phyloP scores from a whole-genome alignment of 37 sponge, comb jelly and placozoan species.

The Beroe ovata region DNA sequence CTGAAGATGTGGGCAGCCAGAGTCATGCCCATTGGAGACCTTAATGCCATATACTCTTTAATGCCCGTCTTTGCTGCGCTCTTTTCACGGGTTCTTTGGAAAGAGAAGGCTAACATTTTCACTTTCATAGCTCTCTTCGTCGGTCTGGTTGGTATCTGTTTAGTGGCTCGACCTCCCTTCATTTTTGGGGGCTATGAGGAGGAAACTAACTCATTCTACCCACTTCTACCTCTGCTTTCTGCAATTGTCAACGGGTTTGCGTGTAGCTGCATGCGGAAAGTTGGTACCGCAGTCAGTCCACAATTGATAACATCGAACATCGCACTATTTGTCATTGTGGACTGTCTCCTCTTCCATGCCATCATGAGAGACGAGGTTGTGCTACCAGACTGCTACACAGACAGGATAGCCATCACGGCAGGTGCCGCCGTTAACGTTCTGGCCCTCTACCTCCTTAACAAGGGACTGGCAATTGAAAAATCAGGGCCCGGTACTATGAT shows the following conservation, averaged over 20 bases:
- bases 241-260: background rate
- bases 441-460: conserved; percentile 2
- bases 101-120: conserved; percentile 20
- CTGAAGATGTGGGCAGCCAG: conserved; percentile 17
- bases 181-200: background rate
- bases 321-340: background rate
- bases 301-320: background rate
- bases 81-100: conserved; percentile 37
- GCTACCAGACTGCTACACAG: background rate
- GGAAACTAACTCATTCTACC: background rate
- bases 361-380: background rate
- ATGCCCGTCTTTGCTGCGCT: conserved; percentile 7
- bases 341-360: background rate
- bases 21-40: background rate
- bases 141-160: background rate
- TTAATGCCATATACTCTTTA: background rate
- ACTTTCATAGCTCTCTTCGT: conserved; percentile 1
- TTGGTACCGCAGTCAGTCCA: conserved; percentile 25
- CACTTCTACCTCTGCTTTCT: background rate
- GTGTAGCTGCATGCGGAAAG: conserved; percentile 45
- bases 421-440: background rate
- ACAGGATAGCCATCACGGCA: background rate
- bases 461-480: conserved; percentile 20
- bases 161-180: conserved; percentile 12
- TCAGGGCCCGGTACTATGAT: conserved; percentile 39